Conservation (phyloP, 1,140 invertebrate genomes). For the Patella vulgata region DNA sequence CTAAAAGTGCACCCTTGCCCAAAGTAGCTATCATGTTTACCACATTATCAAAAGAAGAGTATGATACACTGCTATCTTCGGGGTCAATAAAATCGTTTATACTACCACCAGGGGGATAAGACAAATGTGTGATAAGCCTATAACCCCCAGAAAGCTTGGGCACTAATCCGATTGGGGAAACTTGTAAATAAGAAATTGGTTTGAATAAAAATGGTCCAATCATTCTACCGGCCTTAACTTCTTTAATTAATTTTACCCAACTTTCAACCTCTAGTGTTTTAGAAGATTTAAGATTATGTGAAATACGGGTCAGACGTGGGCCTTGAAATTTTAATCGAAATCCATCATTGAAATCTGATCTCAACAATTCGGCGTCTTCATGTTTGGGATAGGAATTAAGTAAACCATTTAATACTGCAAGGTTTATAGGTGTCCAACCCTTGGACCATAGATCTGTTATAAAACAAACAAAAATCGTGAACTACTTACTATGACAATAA, state of each 20-base stretch:
- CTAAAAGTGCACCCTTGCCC: not conserved
- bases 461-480: too few relatives aligned
- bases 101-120: not conserved
- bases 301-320: not conserved
- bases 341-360: slow-evolving; percentile 4
- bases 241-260: slow-evolving; percentile 2
- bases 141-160: too few relatives aligned
- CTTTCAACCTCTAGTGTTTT: not conserved
- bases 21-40: not conserved
- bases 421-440: too few relatives aligned
- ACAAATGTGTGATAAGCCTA: too few relatives aligned
- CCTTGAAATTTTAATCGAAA: slow-evolving; percentile 14
- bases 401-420: slow-evolving; percentile 2
- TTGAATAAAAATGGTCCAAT: slow-evolving; percentile 4
- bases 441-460: too few relatives aligned
- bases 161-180: slow-evolving; percentile 7
- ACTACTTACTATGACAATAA: too few relatives aligned
- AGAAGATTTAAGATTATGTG: too few relatives aligned
- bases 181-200: slow-evolving; percentile 7
- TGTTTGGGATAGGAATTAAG: not conserved
- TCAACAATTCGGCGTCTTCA: not conserved
- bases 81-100: not conserved
- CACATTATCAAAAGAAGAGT: not conserved
- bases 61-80: not conserved
- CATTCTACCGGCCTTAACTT: slow-evolving; percentile 12